Base-by-base conservation (phyloP, 2,113 vertebrate genomes). In the Tupaia tana region DNA sequence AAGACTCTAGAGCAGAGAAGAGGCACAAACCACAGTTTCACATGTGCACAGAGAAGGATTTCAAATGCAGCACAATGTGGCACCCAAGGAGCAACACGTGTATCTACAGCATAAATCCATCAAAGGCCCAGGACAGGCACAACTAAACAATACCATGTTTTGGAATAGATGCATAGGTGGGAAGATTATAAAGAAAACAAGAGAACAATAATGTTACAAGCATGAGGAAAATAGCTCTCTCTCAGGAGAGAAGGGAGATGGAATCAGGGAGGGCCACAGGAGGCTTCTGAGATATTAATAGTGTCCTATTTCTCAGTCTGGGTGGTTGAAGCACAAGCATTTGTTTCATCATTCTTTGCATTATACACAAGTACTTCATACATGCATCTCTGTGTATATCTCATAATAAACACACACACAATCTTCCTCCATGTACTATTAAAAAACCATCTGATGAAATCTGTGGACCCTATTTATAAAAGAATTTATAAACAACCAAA, bases 41-140 rank as follows among this genome's bases (percentile, higher is more conserved):
- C 61, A 24, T 25, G 6, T 9, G 0, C 0, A 1, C 85, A 19
- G 59, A 67, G 20, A 14, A 0, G 0, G 59, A 34, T 34, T 59
- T 9, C 56, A n/a, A 19, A 74, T 24, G 4, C 16, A 6, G 16
- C 0, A 3, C 2, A 0, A 24, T 0, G 2, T 3, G 70, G 10
- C 22, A 2, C n/a, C 8, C 0, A 2, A 52, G 56, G 54, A 70
- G 34, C 34, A 20, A 25, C 64, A 15, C 31, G 31, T 25, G 10
- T n/a, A 43, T 59, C 71, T 58, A 24, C 3, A 52, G 54, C 11
- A 25, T 18, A 66, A 59, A 80, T 67, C 29, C 67, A 12, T 11
- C 7, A 22, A 12, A 12, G 20, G 70, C 22, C 88, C 89, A n/a
- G 11, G 56, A 2, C 14, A 80, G 64, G 24, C 0, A 0, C 13